Conservation (phyloP, 2,797 vertebrate species). For the Pachyuromys duprasi region DNA sequence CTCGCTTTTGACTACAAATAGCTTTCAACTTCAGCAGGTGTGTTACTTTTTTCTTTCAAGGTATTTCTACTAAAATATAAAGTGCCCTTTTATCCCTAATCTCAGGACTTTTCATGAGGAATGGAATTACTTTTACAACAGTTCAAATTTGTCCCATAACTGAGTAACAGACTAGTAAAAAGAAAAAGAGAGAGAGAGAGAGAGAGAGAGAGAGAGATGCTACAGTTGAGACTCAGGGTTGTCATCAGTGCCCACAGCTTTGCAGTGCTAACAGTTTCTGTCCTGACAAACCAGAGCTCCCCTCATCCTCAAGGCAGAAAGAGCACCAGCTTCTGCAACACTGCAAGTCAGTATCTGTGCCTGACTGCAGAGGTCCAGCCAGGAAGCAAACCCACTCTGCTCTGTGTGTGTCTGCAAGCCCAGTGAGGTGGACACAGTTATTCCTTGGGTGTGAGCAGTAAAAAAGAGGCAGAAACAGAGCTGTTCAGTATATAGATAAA, state of each 20-base stretch:
- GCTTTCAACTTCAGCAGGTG: not conserved
- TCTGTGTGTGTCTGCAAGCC: not conserved
- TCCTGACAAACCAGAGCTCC: not conserved
- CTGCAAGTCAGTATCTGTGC: not conserved
- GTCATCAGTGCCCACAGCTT: not conserved
- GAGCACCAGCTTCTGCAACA: rapidly evolving
- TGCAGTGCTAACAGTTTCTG: not conserved
- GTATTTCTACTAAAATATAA: slow-evolving; percentile 32
- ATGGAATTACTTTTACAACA: slow-evolving; percentile 49
- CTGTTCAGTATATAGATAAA: slow-evolving; percentile 25
- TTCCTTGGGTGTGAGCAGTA: not conserved
- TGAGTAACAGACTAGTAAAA: not conserved
- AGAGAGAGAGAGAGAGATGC: not conserved
- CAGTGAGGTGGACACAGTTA: not conserved
- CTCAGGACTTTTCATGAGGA: not conserved
- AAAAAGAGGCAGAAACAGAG: slow-evolving; percentile 40
- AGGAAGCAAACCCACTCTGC: not conserved
- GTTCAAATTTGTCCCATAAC: not conserved
- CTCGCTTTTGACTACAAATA: slow-evolving; percentile 45
- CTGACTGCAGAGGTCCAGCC: not conserved
- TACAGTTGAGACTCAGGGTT: not conserved
- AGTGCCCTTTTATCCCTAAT: not conserved
- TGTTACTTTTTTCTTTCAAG: slow-evolving; percentile 2
- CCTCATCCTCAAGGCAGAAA: not conserved
- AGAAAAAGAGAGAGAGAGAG: not conserved